phyloP scores from a whole-genome alignment of 2,113 vertebrate genomes.

The Cryptomyrus ogoouensis region DNA sequence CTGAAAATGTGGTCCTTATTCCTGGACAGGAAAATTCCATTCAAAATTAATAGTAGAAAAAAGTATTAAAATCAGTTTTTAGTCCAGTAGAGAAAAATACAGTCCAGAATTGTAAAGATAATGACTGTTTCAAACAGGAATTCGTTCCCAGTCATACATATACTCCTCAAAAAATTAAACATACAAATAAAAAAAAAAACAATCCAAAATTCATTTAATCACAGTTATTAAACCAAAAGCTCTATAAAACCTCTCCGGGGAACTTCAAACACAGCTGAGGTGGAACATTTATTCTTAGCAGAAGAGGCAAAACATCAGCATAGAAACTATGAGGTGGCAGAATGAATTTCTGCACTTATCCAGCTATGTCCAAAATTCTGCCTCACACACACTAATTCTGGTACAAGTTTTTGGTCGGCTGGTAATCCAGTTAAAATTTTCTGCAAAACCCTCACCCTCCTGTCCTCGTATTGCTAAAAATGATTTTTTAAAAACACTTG shows the following conservation, averaged over 20 bases:
- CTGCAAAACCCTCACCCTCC: conserved; percentile 11
- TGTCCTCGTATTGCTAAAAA: conserved; percentile 19
- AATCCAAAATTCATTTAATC: conserved; percentile 49
- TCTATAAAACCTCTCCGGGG: conserved; percentile 43
- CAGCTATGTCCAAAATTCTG: conserved; percentile 32
- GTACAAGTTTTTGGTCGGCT: conserved; percentile 23
- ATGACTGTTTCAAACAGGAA: conserved; percentile 33
- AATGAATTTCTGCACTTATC: conserved; percentile 39
- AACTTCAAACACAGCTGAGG: conserved; percentile 46
- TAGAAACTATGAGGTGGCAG: conserved; percentile 39
- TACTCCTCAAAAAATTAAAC: conserved; percentile 51
- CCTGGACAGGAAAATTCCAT: conserved; percentile 56
- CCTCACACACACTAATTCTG: conserved; percentile 5
- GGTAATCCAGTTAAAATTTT: conserved; percentile 18
- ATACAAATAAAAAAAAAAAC: conserved; percentile 32
- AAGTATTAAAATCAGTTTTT: conserved; percentile 46
- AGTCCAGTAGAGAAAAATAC: conserved; percentile 47
- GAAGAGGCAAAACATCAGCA: conserved; percentile 32
- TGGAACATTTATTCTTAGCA: conserved; percentile 46
- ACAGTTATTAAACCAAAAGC: conserved; percentile 33
- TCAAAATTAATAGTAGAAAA: conserved; percentile 51
- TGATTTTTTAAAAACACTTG: conserved; percentile 26
- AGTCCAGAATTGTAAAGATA: conserved; percentile 40
- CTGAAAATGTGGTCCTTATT: conserved; percentile 54
- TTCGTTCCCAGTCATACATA: conserved; percentile 54